Conservation (phyloP, 1,140 invertebrate species). For the Caenorhabditis elegans region DNA sequence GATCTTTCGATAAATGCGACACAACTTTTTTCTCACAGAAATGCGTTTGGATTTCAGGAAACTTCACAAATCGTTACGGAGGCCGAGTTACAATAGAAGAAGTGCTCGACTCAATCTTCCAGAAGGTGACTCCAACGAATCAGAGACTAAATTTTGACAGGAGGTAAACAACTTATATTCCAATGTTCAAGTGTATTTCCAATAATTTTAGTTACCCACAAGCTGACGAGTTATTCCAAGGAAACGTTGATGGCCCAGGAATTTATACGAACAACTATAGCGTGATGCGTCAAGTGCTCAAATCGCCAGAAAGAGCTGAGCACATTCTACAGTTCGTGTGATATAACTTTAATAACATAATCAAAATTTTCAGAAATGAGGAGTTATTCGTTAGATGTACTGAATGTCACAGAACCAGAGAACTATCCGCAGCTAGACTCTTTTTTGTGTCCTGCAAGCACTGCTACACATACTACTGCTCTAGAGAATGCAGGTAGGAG, state of each 20-base stretch:
- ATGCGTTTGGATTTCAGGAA: constrained; percentile 41
- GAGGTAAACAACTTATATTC: constrained; percentile 72
- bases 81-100: constrained; percentile 83
- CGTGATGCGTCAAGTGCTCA: constrained; percentile 61
- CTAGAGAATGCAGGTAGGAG: constrained; percentile 34
- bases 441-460: constrained; percentile 87
- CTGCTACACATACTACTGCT: constrained; percentile 78
- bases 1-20: not conserved
- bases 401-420: constrained; percentile 66
- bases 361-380: constrained; percentile 45
- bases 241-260: constrained; percentile 60
- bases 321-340: constrained; percentile 47
- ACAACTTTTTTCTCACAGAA: too few species aligned
- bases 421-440: constrained; percentile 66
- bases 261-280: constrained; percentile 61
- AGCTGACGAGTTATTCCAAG: constrained; percentile 50
- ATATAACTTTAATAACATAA: too few species aligned
- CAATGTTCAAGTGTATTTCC: not conserved
- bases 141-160: constrained; percentile 55
- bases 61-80: constrained; percentile 53
- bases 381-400: constrained; percentile 66
- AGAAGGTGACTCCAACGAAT: constrained; percentile 65
- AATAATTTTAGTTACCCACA: constrained; percentile 42
- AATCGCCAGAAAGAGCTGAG: constrained; percentile 60
- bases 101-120: constrained; percentile 80